Evolutionary conservation across 1,140 invertebrate genomes (phyloP).

Genomic region (Drosophila athabasca): DNA sequence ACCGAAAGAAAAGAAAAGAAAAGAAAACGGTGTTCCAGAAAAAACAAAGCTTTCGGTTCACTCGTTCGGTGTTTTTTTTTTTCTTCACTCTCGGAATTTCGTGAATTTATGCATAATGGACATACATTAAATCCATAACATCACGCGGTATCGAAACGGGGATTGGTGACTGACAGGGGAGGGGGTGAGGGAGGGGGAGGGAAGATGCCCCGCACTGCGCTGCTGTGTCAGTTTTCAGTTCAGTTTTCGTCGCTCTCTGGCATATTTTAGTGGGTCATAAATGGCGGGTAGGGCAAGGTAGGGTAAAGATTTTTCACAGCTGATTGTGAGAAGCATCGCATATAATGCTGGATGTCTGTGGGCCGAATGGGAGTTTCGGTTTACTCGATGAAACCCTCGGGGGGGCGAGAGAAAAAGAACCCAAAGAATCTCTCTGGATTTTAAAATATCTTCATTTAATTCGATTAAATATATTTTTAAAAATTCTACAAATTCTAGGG

Average conservation of each 20-base stretch:
- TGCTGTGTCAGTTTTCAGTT: slow-evolving; percentile 56
- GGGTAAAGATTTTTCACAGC: slow-evolving; percentile 74
- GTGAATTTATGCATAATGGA: slow-evolving; percentile 82
- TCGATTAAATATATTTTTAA: too few relatives aligned
- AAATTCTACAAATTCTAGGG: too few relatives aligned
- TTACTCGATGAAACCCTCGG: too few relatives aligned
- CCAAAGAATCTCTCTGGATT: too few relatives aligned
- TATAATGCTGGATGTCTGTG: too few relatives aligned
- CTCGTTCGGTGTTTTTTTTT: slow-evolving; percentile 17
- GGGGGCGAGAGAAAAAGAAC: too few relatives aligned
- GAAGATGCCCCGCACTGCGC: slow-evolving; percentile 19
- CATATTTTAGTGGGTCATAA: slow-evolving; percentile 76
- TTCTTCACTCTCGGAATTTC: slow-evolving; percentile 52
- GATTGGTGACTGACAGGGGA: too few relatives aligned
- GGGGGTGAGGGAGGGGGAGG: too few relatives aligned
- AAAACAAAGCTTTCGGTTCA: slow-evolving; percentile 72
- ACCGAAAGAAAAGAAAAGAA: slow-evolving; percentile 27
- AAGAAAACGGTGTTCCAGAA: slow-evolving; percentile 44
- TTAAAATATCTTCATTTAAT: too few relatives aligned
- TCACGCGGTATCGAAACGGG: slow-evolving; percentile 9
- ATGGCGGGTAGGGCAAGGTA: slow-evolving; percentile 40
- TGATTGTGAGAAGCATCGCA: slow-evolving; percentile 71
- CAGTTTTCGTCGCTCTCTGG: slow-evolving; percentile 49
- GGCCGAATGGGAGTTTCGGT: too few relatives aligned
- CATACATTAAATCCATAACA: slow-evolving; percentile 80